A percentile compares a stretch with the other conserved stretches of the same genome.
Evolutionary conservation across 2,888 invertebrate species (phyloP).

Genomic region (Onthophagus sagittarius): DNA sequence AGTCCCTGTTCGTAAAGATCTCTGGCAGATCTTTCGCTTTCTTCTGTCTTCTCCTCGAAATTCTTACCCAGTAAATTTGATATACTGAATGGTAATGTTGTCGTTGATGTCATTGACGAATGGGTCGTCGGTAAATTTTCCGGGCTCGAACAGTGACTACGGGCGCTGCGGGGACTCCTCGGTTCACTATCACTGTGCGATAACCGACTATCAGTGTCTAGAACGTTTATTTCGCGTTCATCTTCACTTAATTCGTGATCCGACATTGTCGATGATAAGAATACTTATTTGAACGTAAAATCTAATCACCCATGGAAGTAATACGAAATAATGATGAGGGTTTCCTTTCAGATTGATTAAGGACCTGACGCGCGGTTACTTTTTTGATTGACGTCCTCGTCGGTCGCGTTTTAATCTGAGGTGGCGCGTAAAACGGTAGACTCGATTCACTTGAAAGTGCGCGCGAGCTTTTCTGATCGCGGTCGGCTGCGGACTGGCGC

Average conservation of each 20-base stretch:
- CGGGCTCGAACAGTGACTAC: conserved; percentile 46
- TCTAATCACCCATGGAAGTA: neutral
- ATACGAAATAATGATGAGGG: neutral
- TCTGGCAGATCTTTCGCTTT: conserved; percentile 37
- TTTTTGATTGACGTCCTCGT: neutral
- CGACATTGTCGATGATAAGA: conserved; percentile 33
- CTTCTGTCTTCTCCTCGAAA: conserved; percentile 58
- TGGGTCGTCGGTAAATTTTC: conserved; percentile 50
- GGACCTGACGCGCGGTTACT: neutral
- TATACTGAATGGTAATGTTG: conserved; percentile 74
- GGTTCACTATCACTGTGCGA: conserved; percentile 61
- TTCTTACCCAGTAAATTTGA: conserved; percentile 75
- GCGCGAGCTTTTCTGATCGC: conserved; percentile 31
- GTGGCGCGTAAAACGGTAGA: neutral
- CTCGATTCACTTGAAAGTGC: neutral
- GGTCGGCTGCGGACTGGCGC: conserved; percentile 40
- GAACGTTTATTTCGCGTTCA: conserved; percentile 65
- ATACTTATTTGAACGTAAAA: neutral
- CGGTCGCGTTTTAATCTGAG: conserved; percentile 1
- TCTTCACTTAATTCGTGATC: conserved; percentile 54
- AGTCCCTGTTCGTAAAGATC: conserved; percentile 39
- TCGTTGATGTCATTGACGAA: conserved; percentile 49
- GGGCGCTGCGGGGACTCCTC: conserved; percentile 49
- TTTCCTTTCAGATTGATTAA: neutral
- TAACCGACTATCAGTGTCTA: conserved; percentile 61